These are phyloP conservation scores for Calliopsis andreniformis DNA, from an alignment of 1,140 invertebrate genomes.

Conservation along the genomic window DNA sequence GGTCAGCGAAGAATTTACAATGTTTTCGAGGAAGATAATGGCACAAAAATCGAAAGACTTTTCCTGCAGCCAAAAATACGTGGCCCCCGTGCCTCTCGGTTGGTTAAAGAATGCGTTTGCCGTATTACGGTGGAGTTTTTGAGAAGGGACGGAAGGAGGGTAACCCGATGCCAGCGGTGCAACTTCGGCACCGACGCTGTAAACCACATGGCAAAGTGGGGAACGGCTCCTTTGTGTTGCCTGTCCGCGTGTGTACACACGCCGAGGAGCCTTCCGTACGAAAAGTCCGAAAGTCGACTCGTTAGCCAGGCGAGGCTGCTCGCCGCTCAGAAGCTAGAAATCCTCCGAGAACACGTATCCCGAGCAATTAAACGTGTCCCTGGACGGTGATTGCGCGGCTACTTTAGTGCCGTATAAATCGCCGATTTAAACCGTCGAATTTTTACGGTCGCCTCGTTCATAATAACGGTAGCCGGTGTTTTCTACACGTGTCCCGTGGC, in stretches of 20 bases:
- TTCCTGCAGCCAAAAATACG: constrained; percentile 26
- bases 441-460: constrained; percentile 41
- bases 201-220: constrained; percentile 48
- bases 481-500: constrained; percentile 20
- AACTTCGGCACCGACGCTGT: constrained; percentile 52
- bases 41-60: constrained; percentile 16
- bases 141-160: constrained; percentile 45
- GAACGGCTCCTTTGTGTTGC: constrained; percentile 21
- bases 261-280: neutral
- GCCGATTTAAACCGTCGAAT: constrained; percentile 33
- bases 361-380: constrained; percentile 32
- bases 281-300: constrained; percentile 30
- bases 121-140: constrained; percentile 56
- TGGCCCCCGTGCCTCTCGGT: constrained; percentile 24
- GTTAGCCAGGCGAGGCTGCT: neutral
- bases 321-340: constrained; percentile 1
- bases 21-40: neutral
- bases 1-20: no score
- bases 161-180: constrained; percentile 69
- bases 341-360: neutral
- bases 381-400: constrained; percentile 17
- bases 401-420: constrained; percentile 40
- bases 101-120: constrained; percentile 70
- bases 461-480: constrained; percentile 50
- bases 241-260: neutral